Evolutionary conservation across 2,888 invertebrate genomes (phyloP), one percentile per base, ranked within the genome.

Genomic region (Lycocerus yunnanus): DNA sequence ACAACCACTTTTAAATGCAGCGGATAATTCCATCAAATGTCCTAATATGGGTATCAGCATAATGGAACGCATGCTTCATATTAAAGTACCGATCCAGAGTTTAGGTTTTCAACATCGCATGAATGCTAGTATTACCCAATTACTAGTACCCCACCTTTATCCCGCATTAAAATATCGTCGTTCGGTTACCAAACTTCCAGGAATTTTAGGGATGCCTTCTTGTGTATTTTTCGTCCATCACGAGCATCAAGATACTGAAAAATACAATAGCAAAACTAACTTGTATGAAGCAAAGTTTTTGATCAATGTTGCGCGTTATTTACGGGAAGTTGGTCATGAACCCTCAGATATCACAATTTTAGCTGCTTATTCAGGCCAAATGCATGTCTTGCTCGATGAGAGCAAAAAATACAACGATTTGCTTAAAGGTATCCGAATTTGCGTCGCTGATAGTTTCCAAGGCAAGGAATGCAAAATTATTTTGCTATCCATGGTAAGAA

Each of bases 381-480:
- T 92, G 80, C 88, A 89, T 68, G 86, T 89, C 58, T 86, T 93
- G 73, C 88, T 86, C 80, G 87, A 89, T 81, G 90, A 91, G 82
- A 81, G 82, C 58, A 81, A 77, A 69, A 73, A 74, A 59, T 74
- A 74, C 27, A 6, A 24, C 4, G 10, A 78, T 1, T 73, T 86
- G 0, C 85, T 91, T 4, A 81, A 86, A 24, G 88, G 89, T 59
- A 89, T 94, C 6, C 88, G 89, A 77, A 89, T 94, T 15, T 89
- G 91, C 0, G 91, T 92, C 0, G 92, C 95, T 1, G 95, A 95
- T 84, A 94, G 93, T 83, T 95, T 91, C 82, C 95, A 95, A 88
- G 95, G 95, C 0, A 95, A 95, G 88, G n/a, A n/a, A n/a, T 92
- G 91, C 83, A 91, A 92, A 83, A 94, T 95, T 82, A 92, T 95